These are phyloP conservation scores for Chaetodon trifasciatus DNA, from an alignment of 2,797 vertebrate genomes.

Conservation along the genomic window DNA sequence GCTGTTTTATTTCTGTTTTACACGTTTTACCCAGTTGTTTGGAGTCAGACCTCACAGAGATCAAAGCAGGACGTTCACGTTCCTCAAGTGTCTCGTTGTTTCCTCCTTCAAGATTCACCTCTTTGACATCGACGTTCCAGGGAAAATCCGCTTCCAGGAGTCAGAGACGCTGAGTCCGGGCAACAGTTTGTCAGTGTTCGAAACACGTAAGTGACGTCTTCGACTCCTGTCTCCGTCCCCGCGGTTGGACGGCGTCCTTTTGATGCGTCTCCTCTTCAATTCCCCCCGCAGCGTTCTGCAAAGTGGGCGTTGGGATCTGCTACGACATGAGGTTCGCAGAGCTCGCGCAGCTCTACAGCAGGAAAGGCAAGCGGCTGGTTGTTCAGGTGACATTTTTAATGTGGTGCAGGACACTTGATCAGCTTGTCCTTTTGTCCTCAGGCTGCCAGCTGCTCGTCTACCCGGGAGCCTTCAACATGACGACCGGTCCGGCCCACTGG, in stretches of 20 bases:
- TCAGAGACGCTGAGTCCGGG: conserved; percentile 94
- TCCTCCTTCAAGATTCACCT: conserved; percentile 90
- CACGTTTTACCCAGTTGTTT: too few relatives aligned
- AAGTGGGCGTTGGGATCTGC: conserved; percentile 98
- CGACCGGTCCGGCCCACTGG: conserved; percentile 98
- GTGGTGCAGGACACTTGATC: background rate
- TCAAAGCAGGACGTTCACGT: background rate
- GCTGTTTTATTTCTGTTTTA: too few relatives aligned
- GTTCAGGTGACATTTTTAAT: fast-evolving
- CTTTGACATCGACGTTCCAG: conserved; percentile 96
- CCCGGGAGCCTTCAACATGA: conserved; percentile 98
- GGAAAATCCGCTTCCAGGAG: conserved; percentile 97
- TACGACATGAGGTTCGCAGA: conserved; percentile 97
- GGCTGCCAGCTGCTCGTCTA: conserved; percentile 96
- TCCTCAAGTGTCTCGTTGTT: background rate
- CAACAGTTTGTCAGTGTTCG: conserved; percentile 90
- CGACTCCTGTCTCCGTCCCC: too few relatives aligned
- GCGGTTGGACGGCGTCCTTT: background rate
- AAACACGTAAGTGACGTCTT: conserved; percentile 89
- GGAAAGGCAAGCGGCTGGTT: conserved; percentile 86
- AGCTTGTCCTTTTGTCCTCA: conserved; percentile 53
- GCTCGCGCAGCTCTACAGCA: conserved; percentile 94
- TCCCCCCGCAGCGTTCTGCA: conserved; percentile 91
- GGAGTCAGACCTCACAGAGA: background rate
- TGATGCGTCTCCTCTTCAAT: background rate